Evolutionary conservation across 2,797 vertebrate species (phyloP).

Genomic region (Danio aesculapii): DNA sequence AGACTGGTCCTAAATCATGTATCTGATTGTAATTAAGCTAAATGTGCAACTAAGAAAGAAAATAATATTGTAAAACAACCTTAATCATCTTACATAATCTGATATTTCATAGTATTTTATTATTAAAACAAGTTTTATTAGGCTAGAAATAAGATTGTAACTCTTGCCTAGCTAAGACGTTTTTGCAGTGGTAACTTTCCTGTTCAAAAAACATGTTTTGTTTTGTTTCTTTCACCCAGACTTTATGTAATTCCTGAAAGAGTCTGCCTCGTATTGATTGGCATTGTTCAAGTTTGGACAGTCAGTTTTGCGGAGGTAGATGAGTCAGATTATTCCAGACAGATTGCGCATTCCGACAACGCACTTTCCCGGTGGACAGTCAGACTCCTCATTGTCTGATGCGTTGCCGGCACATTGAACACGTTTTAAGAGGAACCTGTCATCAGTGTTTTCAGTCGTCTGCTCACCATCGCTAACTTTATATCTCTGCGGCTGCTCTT

Average conservation of each 20-base stretch:
- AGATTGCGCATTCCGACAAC: slow-evolving; percentile 76
- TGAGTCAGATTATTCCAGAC: slow-evolving; percentile 73
- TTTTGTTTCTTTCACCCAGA: slow-evolving; percentile 4
- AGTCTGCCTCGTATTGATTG: slow-evolving; percentile 69
- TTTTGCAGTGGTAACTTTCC: neutral
- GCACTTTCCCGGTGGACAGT: slow-evolving; percentile 70
- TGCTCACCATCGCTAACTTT: slow-evolving; percentile 1
- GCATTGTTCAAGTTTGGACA: slow-evolving; percentile 68
- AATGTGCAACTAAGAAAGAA: no score
- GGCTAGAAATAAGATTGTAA: no score
- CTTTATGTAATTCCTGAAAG: slow-evolving; percentile 36
- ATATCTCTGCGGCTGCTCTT: slow-evolving; percentile 24
- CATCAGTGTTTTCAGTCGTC: slow-evolving; percentile 65
- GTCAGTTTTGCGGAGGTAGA: slow-evolving; percentile 71
- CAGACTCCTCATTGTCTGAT: slow-evolving; percentile 71
- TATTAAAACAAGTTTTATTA: no score
- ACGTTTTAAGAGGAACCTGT: slow-evolving; percentile 74
- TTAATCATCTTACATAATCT: no score
- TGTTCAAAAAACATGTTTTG: no score
- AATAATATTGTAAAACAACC: no score
- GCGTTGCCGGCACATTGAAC: slow-evolving; percentile 70
- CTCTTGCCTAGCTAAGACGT: neutral
- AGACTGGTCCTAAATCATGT: no score
- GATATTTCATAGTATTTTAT: no score
- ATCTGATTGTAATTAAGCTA: no score